Conservation (phyloP, 2,113 vertebrate species). For the Lepidothrix coronata region DNA sequence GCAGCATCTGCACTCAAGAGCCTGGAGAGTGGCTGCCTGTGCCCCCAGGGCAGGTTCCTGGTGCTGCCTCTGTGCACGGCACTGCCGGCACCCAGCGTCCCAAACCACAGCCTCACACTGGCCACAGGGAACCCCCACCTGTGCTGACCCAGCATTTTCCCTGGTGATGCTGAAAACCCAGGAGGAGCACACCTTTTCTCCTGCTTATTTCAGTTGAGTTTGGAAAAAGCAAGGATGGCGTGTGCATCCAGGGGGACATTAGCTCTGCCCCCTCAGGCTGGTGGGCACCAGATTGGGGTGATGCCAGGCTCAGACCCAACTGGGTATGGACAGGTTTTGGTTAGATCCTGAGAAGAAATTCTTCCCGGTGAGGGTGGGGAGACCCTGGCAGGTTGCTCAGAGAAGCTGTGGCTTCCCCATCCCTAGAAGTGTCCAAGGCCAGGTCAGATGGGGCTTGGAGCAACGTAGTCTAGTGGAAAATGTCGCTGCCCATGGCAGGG, state of each 20-base stretch:
- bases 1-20: background rate
- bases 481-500: background rate
- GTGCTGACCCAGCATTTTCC: background rate
- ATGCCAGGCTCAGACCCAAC: background rate
- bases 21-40: background rate
- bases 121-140: background rate
- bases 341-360: background rate
- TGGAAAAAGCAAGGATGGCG: no score
- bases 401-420: background rate
- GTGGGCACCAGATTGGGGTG: background rate
- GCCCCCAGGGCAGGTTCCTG: background rate
- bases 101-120: accelerated
- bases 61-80: accelerated
- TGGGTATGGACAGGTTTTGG: background rate
- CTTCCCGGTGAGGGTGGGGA: background rate
- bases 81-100: accelerated
- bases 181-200: background rate
- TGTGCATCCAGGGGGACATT: accelerated
- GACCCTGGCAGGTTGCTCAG: background rate
- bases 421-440: background rate
- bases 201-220: accelerated
- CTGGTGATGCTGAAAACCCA: background rate
- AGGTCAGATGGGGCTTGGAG: background rate
- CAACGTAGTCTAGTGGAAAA: accelerated
- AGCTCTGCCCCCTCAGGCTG: background rate